Percentiles rank a stretch among this genome's conserved stretches.
Evolutionary conservation across 2,113 vertebrate species (phyloP).

Genomic region (Morone saxatilis): DNA sequence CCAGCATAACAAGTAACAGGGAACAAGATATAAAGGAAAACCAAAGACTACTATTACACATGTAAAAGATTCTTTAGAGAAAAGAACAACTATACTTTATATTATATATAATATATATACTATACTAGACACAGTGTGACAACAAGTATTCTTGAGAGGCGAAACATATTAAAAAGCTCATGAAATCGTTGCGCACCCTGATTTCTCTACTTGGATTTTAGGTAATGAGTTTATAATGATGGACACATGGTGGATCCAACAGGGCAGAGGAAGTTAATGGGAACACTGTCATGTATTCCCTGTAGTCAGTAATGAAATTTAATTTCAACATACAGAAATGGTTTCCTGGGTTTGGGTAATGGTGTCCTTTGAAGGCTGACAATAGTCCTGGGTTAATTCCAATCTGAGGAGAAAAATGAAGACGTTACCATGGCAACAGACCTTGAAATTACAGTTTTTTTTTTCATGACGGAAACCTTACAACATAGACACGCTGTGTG

Average conservation of each 20-base stretch:
- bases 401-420: slow-evolving; percentile 86
- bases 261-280: background rate
- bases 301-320: slow-evolving; percentile 27
- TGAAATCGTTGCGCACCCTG: too few relatives aligned
- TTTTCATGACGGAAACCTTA: slow-evolving; percentile 12
- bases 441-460: slow-evolving; percentile 9
- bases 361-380: slow-evolving; percentile 98
- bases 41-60: background rate
- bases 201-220: too few relatives aligned
- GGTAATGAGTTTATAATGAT: too few relatives aligned
- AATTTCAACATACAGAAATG: slow-evolving; percentile 93
- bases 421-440: slow-evolving; percentile 54
- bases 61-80: background rate
- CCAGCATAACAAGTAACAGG: background rate
- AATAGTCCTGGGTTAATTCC: slow-evolving; percentile 98
- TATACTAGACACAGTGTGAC: background rate
- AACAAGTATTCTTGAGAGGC: too few relatives aligned
- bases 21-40: background rate
- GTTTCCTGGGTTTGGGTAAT: slow-evolving; percentile 99
- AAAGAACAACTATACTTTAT: background rate
- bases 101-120: too few relatives aligned
- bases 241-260: too few relatives aligned
- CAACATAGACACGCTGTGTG: background rate
- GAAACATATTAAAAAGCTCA: too few relatives aligned
- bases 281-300: slow-evolving; percentile 1